phyloP scores from a whole-genome alignment of 2,888 invertebrate species.

The Psylliodes chrysocephalus region DNA sequence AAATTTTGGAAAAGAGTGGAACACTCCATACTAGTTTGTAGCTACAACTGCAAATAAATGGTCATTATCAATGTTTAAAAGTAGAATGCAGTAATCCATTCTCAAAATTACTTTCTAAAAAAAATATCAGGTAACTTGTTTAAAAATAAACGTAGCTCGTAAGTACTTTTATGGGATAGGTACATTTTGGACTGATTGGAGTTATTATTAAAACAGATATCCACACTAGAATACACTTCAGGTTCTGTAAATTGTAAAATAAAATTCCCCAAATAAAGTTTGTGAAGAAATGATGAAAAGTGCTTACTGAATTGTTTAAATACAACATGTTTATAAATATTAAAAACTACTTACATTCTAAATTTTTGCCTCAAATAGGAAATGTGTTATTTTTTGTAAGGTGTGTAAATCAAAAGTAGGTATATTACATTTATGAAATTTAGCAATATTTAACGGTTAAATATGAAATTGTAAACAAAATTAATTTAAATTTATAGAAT shows the following conservation, averaged over 20 bases:
- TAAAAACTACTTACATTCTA: slow-evolving; percentile 57
- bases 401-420: slow-evolving; percentile 46
- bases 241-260: no score
- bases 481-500: no score
- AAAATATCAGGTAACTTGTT: slow-evolving; percentile 8
- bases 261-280: no score
- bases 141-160: neutral
- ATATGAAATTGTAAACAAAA: neutral
- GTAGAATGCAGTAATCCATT: slow-evolving; percentile 44
- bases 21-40: slow-evolving; percentile 34
- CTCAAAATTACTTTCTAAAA: slow-evolving; percentile 37
- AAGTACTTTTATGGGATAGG: neutral
- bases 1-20: neutral
- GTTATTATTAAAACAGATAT: neutral
- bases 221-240: no score
- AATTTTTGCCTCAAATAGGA: slow-evolving; percentile 60
- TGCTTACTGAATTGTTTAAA: neutral
- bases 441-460: slow-evolving; percentile 44
- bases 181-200: neutral
- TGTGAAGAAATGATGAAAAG: no score
- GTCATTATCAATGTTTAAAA: slow-evolving; percentile 44
- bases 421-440: slow-evolving; percentile 8
- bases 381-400: slow-evolving; percentile 57
- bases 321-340: slow-evolving; percentile 12
- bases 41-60: slow-evolving; percentile 36